Percentiles rank a stretch among this genome's conserved stretches.
Evolutionary conservation across 2,797 vertebrate genomes (phyloP).

Genomic region (Echiichthys vipera): DNA sequence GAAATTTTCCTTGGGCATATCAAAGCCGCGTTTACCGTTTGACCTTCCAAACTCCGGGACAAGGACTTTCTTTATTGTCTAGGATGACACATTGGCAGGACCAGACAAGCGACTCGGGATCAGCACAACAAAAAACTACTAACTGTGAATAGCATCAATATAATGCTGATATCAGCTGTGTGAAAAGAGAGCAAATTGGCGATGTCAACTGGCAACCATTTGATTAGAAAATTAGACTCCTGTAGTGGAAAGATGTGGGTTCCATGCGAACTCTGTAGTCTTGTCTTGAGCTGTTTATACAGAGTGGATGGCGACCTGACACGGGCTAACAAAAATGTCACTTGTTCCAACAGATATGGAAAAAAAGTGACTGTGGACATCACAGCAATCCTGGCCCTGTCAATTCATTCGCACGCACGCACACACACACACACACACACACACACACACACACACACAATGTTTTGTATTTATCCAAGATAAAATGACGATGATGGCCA

Average conservation of each 20-base stretch:
- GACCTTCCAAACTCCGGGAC: conserved; percentile 84
- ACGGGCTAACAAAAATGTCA: conserved; percentile 70
- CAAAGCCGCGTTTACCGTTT: conserved; percentile 83
- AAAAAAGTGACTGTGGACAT: conserved; percentile 31
- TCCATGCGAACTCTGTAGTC: conserved; percentile 16
- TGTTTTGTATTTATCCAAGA: conserved; percentile 75
- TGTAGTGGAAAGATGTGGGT: conserved; percentile 12
- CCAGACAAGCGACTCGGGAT: conserved; percentile 38
- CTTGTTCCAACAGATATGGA: conserved; percentile 60
- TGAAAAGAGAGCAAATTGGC: conserved; percentile 38
- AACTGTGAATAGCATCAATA: conserved; percentile 40
- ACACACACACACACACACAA: conserved; percentile 10
- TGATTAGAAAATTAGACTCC: conserved; percentile 47
- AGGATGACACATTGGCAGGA: conserved; percentile 51
- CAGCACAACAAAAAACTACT: conserved; percentile 40
- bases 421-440: conserved; percentile 23
- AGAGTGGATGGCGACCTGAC: conserved; percentile 54
- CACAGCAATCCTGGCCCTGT: conserved; percentile 62
- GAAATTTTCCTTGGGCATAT: conserved; percentile 84
- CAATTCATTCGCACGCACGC: conserved; percentile 46
- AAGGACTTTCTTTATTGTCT: conserved; percentile 83
- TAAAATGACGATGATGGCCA: conserved; percentile 60
- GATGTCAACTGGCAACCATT: conserved; percentile 20
- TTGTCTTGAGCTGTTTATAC: conserved; percentile 47
- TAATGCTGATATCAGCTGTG: conserved; percentile 9